Base-by-base conservation (phyloP, 2,113 vertebrate genomes). In the Neogobius melanostomus region DNA sequence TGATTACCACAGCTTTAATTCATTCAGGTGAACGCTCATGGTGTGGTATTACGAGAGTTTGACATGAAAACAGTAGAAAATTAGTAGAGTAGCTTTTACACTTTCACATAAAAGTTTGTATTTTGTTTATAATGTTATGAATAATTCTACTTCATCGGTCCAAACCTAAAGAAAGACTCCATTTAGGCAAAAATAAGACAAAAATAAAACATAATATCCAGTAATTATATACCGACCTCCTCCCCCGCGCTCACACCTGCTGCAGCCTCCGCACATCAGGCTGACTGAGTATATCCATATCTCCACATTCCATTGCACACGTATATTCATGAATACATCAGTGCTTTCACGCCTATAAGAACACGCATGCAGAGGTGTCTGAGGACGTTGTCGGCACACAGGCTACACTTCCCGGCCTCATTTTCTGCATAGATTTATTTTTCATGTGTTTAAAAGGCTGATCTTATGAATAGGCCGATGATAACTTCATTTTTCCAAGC, bases 231-330 rank as follows among this genome's bases (percentile, higher is more conserved):
- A 36, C 28, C 3, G 28, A 62, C 61, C 61, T 75, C 78, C 74
- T 47, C 11, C 66, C 42, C 9, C 11, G 6, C 53, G 63, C 36
- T 44, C 54, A 57, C 78, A 64, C 46, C 73, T 74, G 60, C 87
- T 86, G 73, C 69, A 74, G 83, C 75, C 75, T 74, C 69, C 47
- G 66, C 77, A 72, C 9, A 48, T 45, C 53, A 54, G 60, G 54
- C 47, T 71, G 66, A 64, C 69, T 81, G 68, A 82, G 75, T 57
- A 28, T 72, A 62, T 81, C 68, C 69, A 50, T 28, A 45, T 46
- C 79, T 59, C 67, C 68, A 80, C 82, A 60, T 67, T 71, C 73
- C 66, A 68, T 44, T 45, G 49, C 56, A 59, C 57, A 49, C 46
- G 68, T 46, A 76, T 49, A 4, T 75, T 61, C 54, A 69, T 50